Conservation (phyloP, 2,888 invertebrate genomes). For the Mellilla xanthometata region DNA sequence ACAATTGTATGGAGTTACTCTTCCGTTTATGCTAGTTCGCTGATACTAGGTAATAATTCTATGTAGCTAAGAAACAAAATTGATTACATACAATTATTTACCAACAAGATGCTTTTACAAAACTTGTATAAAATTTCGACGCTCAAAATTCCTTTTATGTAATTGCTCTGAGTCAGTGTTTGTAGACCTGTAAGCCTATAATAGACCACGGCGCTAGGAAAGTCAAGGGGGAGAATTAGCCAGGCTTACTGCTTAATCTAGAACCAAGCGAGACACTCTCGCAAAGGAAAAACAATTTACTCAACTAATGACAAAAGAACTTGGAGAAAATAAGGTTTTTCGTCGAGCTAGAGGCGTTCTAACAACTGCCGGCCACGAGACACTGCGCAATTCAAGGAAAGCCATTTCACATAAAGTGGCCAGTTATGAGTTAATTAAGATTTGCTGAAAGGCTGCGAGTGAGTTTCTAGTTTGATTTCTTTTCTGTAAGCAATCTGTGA, state of each 20-base stretch:
- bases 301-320: constrained; percentile 62
- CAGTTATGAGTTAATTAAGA: constrained; percentile 37
- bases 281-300: constrained; percentile 65
- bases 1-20: too few species aligned
- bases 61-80: too few species aligned
- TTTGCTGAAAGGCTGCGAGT: constrained; percentile 12
- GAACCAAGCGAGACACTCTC: constrained; percentile 52
- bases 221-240: constrained; percentile 43
- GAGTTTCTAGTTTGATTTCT: too few species aligned
- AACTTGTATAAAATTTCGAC: too few species aligned
- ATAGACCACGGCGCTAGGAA: constrained; percentile 38
- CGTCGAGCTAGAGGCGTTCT: constrained; percentile 37
- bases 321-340: constrained; percentile 52
- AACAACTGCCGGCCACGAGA: constrained; percentile 24
- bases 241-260: constrained; percentile 62
- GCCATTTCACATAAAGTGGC: constrained; percentile 29
- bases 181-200: constrained; percentile 37
- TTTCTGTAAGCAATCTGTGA: too few species aligned
- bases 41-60: too few species aligned
- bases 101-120: too few species aligned
- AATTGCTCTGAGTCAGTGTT: constrained; percentile 27
- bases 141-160: constrained; percentile 6
- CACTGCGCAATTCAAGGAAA: constrained; percentile 34
- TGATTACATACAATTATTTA: too few species aligned
- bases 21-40: too few species aligned